Base-by-base conservation (phyloP, 1,140 invertebrate species). In the Sweltsa coloradensis region DNA sequence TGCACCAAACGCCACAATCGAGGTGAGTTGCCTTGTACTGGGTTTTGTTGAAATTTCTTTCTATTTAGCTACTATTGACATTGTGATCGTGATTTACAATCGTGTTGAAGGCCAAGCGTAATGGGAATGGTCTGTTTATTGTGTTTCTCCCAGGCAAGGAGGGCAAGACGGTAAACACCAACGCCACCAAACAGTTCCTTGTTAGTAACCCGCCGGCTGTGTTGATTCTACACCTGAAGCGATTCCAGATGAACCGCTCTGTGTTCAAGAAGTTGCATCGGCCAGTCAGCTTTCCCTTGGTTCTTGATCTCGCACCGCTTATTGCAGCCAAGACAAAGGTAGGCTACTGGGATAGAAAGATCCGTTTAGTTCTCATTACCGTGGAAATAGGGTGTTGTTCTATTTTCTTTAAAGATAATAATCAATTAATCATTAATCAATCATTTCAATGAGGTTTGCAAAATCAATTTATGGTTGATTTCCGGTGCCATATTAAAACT, bases 191-290 rank as follows among this genome's bases (percentile, higher is more conserved):
- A 64, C 86, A 95, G 60, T 82, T 96, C 60, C 71, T 96, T 2
- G 83, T 99, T 11, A 86, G 83, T 47, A 78, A 76, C 57, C 90
- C 92, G 23, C 96, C 96, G 2, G 81, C 90, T 3, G 80, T 97
- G 47, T 72, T 99, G 0, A 97, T 97, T 24, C 66, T 98, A 16
- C 95, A 98, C 62, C 66, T 99, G 37, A 98, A 99, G 66, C 66
- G 96, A 24, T 90, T 89, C 63, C 84, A 89, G 67, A 71, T 81
- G 54, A 66, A 74, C 55, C 71, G 71, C 45, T 68, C 65, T 43
- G 69, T 67, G 34, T 72, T 82, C 25, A 64, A 74, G 2, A 98
- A 99, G 74, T 76, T 95, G 36, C 76, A 79, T 11, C 83, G 85
- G 40, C 79, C 82, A 57, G 89, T 99, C 0, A 80, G 81, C 53